Evolutionary conservation across 2,888 invertebrate species (phyloP), one percentile per base, ranked within the genome.

Genomic region (Drosophila robusta): DNA sequence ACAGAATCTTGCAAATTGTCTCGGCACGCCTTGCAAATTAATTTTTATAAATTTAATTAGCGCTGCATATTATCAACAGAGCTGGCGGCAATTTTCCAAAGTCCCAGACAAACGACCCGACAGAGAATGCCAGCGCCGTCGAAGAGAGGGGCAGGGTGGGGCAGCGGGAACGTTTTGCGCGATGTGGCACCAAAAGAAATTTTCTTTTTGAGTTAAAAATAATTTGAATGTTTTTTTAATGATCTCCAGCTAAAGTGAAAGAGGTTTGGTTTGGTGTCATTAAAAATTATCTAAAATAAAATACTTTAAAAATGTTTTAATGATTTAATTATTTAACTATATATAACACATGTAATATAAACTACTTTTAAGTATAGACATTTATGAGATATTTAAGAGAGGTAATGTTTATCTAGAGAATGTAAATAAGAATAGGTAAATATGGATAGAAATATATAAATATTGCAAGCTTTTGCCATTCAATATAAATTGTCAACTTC

Each of bases 11-110:
- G 44, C 67, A 63, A 64, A 61, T 78, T 65, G 63, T 75, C 67
- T 76, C 41, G 76, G 38, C 65, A 52, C 47, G 66, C 65, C 47
- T 34, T 26, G 70, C 71, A 83, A 89, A 89, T 89, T 85, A 85
- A 89, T 89, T 81, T 89, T 83, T 84, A 79, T 87, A 89, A 89
- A 90, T 90, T 90, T 89, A 90, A 89, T 89, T 89, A 89, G 83
- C 73, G 14, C 65, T 64, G 71, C 77, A 68, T 62, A 62, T 64
- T 57, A 70, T 57, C 58, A 76, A 60, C 49, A 68, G 52, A 36
- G 65, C 76, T 67, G 52, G 45, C 29, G 78, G 84, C 75, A 46
- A 60, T 76, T 69, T 63, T 8, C 42, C 22, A 60, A 61, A 34
- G 42, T 42, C 49, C 11, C 62, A 39, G 34, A 45, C 51, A 49